These are phyloP conservation scores for Hyles vespertilio DNA, from an alignment of 1,140 invertebrate genomes.

Conservation along the genomic window DNA sequence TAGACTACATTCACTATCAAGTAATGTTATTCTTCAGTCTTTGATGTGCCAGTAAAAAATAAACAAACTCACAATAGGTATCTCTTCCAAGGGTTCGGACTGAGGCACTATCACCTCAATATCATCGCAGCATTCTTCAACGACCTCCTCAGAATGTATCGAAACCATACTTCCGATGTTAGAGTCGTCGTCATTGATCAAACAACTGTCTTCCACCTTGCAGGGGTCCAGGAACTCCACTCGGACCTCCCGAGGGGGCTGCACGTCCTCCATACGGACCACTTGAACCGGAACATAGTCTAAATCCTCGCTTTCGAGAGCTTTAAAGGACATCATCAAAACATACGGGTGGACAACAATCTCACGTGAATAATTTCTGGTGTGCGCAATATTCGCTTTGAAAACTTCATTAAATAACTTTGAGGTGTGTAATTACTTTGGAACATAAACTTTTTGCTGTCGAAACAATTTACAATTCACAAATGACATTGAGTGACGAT, in stretches of 20 bases:
- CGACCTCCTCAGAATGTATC: constrained; percentile 41
- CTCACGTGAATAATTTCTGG: too few species aligned
- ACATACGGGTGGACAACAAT: not conserved
- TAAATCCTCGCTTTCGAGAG: constrained; percentile 47
- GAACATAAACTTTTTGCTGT: too few species aligned
- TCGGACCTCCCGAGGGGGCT: constrained; percentile 38
- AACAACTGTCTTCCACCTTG: constrained; percentile 30
- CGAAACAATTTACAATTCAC: too few species aligned
- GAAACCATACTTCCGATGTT: constrained; percentile 56
- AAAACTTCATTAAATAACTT: too few species aligned
- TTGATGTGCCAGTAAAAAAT: not conserved
- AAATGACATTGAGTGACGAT: too few species aligned
- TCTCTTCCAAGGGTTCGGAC: constrained; percentile 5
- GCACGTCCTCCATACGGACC: constrained; percentile 58
- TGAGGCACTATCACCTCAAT: constrained; percentile 38
- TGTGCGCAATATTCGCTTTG: too few species aligned
- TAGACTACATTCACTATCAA: too few species aligned
- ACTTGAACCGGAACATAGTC: constrained; percentile 47
- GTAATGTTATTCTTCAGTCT: not conserved
- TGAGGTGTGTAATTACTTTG: too few species aligned
- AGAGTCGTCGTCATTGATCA: constrained; percentile 42
- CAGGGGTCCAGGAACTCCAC: constrained; percentile 28
- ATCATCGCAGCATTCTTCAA: constrained; percentile 19
- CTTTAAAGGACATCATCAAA: constrained; percentile 42
- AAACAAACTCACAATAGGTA: constrained; percentile 4